Evolutionary conservation across 2,797 vertebrate species (phyloP).

Genomic region (Anisognathus igniventris): DNA sequence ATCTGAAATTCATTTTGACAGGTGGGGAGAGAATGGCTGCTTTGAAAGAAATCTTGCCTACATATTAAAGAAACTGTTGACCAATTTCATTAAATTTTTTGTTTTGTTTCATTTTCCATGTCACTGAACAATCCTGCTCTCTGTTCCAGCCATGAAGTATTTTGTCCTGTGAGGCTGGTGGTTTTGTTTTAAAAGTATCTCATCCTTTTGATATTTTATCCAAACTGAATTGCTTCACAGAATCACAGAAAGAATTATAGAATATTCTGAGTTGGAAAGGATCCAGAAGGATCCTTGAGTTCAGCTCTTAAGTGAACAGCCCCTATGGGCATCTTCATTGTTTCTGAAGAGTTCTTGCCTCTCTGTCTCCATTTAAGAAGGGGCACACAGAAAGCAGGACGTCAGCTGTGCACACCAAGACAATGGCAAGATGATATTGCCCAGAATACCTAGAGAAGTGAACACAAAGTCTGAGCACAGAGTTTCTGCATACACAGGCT

Average conservation of each 20-base stretch:
- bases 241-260: background rate
- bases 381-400: background rate
- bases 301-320: background rate
- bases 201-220: background rate
- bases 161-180: background rate
- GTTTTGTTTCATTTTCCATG: background rate
- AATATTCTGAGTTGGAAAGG: background rate
- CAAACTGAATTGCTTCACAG: background rate
- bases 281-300: background rate
- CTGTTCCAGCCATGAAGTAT: background rate
- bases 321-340: background rate
- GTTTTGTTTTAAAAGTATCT: background rate
- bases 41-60: background rate
- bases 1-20: background rate
- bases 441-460: background rate
- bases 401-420: background rate
- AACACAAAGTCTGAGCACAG: background rate
- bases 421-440: background rate
- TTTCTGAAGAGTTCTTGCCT: background rate
- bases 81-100: background rate
- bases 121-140: background rate
- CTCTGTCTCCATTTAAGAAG: background rate
- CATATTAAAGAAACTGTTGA: background rate
- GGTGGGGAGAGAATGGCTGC: background rate
- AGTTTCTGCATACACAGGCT: background rate